Evolutionary conservation across 2,113 vertebrate species (phyloP), one percentile per base, ranked within the genome.

Genomic region (Synodontis membranacea): DNA sequence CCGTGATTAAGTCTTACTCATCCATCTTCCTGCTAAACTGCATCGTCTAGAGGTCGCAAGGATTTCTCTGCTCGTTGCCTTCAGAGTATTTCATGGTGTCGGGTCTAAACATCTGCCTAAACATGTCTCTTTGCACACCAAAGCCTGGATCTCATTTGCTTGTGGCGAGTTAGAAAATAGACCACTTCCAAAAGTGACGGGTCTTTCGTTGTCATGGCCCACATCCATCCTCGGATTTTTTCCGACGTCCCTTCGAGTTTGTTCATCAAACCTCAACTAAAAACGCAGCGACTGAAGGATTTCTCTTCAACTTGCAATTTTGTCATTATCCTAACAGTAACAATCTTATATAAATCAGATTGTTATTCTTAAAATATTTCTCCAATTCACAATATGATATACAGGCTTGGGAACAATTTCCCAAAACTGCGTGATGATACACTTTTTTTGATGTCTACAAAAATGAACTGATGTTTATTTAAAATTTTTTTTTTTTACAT

Each of bases 1-100:
- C 31, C 4, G 15, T 1, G 50, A 80, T 14, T 3, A 25, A 58
- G 78, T 39, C 52, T 25, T 34, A 79, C 15, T 34, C 75, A 79
- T 79, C 75, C 75, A 52, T 79, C 75, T 34, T 79, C 14, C 28
- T 21, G 74, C 42, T 76, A 75, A 75, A 46, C 21, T 44, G 42
- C 70, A 44, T 39, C 68, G 39, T 74, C 2, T 60, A 39, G 23
- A n/a, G 4, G n/a, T 76, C 48, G n/a, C 23, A 14, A n/a, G n/a
- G n/a, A n/a, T n/a, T n/a, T n/a, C 10, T 46, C 25, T 44, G 44
- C 44, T 60, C 58, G 9, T 58, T 25, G 56, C 56, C 10, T 19
- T 39, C 15, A 44, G 42, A 75, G 19, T 42, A 75, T 75, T 75
- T 74, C 70, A 74, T 25, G 10, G 44, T 14, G 28, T 78, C 75